Evolutionary conservation across 2,888 invertebrate genomes (phyloP), one percentile per base, ranked within the genome.

Genomic region (Drosophila meridiana): DNA sequence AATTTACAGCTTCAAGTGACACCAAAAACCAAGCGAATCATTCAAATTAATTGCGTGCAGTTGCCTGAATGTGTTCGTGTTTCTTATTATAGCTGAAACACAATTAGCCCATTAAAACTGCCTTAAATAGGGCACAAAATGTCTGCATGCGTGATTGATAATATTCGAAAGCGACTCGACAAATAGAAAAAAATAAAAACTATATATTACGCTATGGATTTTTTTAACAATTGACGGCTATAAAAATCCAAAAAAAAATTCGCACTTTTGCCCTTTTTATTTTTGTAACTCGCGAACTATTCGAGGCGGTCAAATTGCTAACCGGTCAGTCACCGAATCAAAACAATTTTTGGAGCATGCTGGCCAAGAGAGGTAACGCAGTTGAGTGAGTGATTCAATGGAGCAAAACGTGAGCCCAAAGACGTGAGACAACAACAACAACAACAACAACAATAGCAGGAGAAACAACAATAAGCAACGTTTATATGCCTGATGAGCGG

Each of bases 401-500:
- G 89, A 80, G 68, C 84, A 89, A 85, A 85, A 81, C 87, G 87
- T 87, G 87, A 90, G 89, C 68, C 61, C 77, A 72, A 20, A 87
- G 82, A 90, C 87, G 89, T 90, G 89, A 89, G 75, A 70, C 83
- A 82, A 68, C 81, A 82, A 73, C 80, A 80, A 55, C 58, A 66
- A 61, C 53, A 69, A 47, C 58, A 14, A 3, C 43, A 65, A 38
- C 45, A 57, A 36, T 45, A 48, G 36, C 55, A 60, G 56, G 40
- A 57, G 55, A 62, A 66, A 47, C 63, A 80, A 78, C 65, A 80
- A 81, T 69, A 71, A 75, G 75, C 74, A 61, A 60, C 86, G 74
- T 87, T 87, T 87, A 89, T 89, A 90, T 85, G 87, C 78, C 88
- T 90, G 87, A 87, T 90, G 90, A 87, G 87, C 90, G 73, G 85